Percentiles rank a stretch among this genome's conserved stretches.
Evolutionary conservation across 2,797 vertebrate genomes (phyloP).

Genomic region (Podarcis siculus): DNA sequence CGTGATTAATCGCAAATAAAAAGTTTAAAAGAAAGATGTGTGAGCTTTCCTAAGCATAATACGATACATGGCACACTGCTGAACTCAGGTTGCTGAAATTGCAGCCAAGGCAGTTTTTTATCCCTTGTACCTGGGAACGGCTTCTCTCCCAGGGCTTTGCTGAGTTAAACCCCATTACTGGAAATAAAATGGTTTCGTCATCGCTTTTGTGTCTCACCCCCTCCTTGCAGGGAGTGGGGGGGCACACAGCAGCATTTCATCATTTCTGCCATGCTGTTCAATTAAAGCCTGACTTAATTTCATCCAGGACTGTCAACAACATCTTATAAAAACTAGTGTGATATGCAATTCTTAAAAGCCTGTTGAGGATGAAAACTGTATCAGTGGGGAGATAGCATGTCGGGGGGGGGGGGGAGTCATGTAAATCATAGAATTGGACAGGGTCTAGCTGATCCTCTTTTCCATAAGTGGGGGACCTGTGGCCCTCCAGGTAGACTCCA

Average conservation of each 20-base stretch:
- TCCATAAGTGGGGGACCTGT: no score
- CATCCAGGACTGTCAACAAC: constrained; percentile 61
- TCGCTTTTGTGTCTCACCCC: neutral
- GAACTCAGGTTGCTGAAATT: constrained; percentile 26
- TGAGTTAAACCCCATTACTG: constrained; percentile 55
- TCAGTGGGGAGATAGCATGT: constrained; percentile 11
- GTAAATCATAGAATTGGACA: neutral
- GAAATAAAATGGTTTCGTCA: constrained; percentile 51
- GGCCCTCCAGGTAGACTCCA: no score
- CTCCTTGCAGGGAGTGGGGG: neutral
- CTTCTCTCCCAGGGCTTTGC: constrained; percentile 47
- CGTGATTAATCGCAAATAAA: constrained; percentile 19
- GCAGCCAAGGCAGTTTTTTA: rapidly evolving
- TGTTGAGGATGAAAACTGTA: constrained; percentile 32
- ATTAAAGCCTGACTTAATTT: constrained; percentile 60
- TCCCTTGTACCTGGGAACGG: constrained; percentile 37
- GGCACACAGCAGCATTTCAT: constrained; percentile 4
- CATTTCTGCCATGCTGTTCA: constrained; percentile 57
- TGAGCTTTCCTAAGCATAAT: constrained; percentile 30
- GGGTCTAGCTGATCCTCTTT: neutral
- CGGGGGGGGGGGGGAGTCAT: neutral
- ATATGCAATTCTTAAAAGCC: constrained; percentile 54
- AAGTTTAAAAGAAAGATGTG: constrained; percentile 21
- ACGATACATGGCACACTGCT: neutral
- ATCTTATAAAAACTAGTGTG: constrained; percentile 61